Conservation (phyloP, 2,113 vertebrate genomes). For the Cranoglanis bouderius region DNA sequence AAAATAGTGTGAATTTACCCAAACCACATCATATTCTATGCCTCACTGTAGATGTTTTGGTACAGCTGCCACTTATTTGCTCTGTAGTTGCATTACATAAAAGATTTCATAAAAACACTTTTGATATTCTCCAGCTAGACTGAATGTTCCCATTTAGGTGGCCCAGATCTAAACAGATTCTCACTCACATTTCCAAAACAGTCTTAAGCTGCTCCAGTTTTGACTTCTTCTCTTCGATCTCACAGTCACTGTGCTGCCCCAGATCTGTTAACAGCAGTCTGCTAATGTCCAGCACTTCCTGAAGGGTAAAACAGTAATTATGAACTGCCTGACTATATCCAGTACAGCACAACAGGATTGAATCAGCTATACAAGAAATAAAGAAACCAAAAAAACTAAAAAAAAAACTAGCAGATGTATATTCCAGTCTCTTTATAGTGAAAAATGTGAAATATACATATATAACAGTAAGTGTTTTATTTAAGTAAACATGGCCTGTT, state of each 20-base stretch:
- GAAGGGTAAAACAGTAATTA: constrained; percentile 33
- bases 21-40: not conserved
- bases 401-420: not conserved
- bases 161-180: constrained; percentile 17
- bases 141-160: constrained; percentile 31
- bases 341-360: not conserved
- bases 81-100: not conserved
- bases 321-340: not conserved
- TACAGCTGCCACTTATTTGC: not conserved
- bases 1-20: not conserved
- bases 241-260: constrained; percentile 82
- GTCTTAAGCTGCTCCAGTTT: constrained; percentile 97
- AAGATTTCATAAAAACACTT: not conserved
- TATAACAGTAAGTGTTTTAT: not conserved
- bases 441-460: not conserved
- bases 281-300: constrained; percentile 98
- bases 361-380: not conserved
- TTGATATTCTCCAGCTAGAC: not conserved
- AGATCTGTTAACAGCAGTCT: constrained; percentile 88
- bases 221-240: constrained; percentile 92
- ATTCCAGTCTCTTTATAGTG: not conserved
- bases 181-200: constrained; percentile 93
- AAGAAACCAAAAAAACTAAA: not conserved
- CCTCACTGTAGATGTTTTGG: not conserved
- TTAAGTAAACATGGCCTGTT: constrained; percentile 17